A percentile compares a stretch with the other conserved stretches of the same genome.
phyloP scores from a whole-genome alignment of 2,113 vertebrate species.

The Morone saxatilis region DNA sequence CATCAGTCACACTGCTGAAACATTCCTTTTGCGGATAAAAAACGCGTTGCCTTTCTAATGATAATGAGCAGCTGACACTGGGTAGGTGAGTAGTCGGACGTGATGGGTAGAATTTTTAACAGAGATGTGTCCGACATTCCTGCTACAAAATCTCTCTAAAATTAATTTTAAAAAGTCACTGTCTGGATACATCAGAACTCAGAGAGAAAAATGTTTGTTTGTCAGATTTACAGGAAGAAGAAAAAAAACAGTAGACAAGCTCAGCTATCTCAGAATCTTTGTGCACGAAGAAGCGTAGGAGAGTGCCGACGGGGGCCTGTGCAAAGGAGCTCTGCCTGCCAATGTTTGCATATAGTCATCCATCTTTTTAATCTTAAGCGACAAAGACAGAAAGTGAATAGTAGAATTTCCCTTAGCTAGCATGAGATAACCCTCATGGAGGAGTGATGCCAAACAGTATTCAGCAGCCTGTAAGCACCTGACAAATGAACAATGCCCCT shows the following conservation, averaged over 20 bases:
- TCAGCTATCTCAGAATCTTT: conserved; percentile 60
- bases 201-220: conserved; percentile 25
- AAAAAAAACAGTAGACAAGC: conserved; percentile 26
- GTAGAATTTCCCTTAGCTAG: conserved; percentile 58
- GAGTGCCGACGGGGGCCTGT: conserved; percentile 45
- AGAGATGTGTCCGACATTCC: conserved; percentile 16
- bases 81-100: not conserved
- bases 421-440: conserved; percentile 51
- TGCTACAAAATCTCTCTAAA: not conserved
- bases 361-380: conserved; percentile 72
- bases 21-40: conserved; percentile 18
- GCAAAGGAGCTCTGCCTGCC: conserved; percentile 68
- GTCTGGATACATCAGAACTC: conserved; percentile 26
- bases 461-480: conserved; percentile 39
- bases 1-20: conserved; percentile 43
- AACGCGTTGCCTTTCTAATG: conserved; percentile 17
- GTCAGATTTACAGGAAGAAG: conserved; percentile 18
- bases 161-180: conserved; percentile 1
- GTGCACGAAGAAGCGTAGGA: conserved; percentile 32
- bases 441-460: conserved; percentile 39
- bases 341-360: conserved; percentile 72
- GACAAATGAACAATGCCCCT: conserved; percentile 56
- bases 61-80: conserved; percentile 36
- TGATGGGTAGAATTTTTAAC: not conserved
- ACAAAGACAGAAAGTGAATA: conserved; percentile 69